These are phyloP conservation scores for Syngnathus typhle DNA, from an alignment of 2,113 vertebrate genomes.

Conservation along the genomic window DNA sequence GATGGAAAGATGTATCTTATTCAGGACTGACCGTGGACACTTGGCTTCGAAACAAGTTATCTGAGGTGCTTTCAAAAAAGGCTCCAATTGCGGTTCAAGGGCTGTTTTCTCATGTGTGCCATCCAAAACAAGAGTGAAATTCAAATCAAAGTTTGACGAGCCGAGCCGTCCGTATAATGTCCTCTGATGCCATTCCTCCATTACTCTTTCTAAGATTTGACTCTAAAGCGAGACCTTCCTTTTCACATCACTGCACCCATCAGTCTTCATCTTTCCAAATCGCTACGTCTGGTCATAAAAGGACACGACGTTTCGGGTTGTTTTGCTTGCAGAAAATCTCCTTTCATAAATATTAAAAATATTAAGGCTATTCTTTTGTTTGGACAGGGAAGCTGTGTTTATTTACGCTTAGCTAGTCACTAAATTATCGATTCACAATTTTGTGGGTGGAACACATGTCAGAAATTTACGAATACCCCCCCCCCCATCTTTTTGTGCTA, in stretches of 20 bases:
- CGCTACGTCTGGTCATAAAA: neutral
- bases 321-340: neutral
- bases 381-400: neutral
- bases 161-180: neutral
- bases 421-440: neutral
- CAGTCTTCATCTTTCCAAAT: constrained; percentile 7
- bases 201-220: neutral
- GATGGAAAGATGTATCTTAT: constrained; percentile 19
- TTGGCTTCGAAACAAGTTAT: constrained; percentile 14
- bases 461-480: too few species aligned
- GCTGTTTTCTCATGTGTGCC: constrained; percentile 7
- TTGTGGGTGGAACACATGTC: too few species aligned
- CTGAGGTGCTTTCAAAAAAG: constrained; percentile 12
- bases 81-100: constrained; percentile 22
- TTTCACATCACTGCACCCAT: constrained; percentile 1
- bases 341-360: neutral
- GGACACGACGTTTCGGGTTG: neutral
- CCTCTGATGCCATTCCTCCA: neutral
- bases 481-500: too few species aligned
- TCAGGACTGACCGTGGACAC: constrained; percentile 5
- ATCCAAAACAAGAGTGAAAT: constrained; percentile 3
- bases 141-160: constrained; percentile 6
- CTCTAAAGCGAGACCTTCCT: neutral
- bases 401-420: neutral
- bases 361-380: too few species aligned